phyloP scores from a whole-genome alignment of 2,113 vertebrate genomes.

The Cyprinodon variegatus region DNA sequence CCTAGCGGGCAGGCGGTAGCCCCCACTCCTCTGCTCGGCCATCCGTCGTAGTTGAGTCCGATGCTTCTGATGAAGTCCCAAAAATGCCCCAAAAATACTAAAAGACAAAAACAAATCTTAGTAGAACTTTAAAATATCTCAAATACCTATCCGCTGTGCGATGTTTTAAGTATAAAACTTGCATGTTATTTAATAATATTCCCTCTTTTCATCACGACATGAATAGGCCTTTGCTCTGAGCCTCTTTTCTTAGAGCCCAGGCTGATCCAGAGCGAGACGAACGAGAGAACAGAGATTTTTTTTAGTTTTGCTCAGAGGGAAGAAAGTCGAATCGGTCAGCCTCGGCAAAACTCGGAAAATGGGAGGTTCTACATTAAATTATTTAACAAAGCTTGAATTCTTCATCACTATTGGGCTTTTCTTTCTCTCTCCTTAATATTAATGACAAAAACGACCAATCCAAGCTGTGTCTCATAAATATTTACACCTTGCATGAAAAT shows the following conservation, averaged over 20 bases:
- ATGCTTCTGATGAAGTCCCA: conserved; percentile 74
- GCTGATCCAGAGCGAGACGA: conserved; percentile 83
- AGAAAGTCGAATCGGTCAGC: conserved; percentile 77
- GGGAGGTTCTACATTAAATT: conserved; percentile 71
- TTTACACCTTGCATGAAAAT: conserved; percentile 35
- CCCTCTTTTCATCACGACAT: conserved; percentile 42
- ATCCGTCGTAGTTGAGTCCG: conserved; percentile 68
- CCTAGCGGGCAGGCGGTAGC: conserved; percentile 57
- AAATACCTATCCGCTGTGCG: conserved; percentile 31
- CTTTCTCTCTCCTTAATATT: conserved; percentile 57
- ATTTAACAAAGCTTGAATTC: conserved; percentile 43
- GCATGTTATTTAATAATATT: conserved; percentile 33
- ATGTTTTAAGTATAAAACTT: conserved; percentile 30
- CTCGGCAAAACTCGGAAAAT: conserved; percentile 79
- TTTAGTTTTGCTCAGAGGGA: conserved; percentile 83
- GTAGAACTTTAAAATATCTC: conserved; percentile 3
- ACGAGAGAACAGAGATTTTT: conserved; percentile 78
- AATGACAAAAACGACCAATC: conserved; percentile 60
- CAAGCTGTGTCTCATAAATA: conserved; percentile 28
- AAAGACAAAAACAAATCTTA: conserved; percentile 10
- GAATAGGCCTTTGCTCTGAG: conserved; percentile 79
- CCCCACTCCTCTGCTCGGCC: conserved; percentile 31
- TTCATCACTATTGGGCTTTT: conserved; percentile 59
- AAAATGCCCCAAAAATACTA: conserved; percentile 46
- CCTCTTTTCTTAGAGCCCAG: conserved; percentile 82